Conservation (phyloP, 2,113 vertebrate genomes). For the Salvelinus namaycush region DNA sequence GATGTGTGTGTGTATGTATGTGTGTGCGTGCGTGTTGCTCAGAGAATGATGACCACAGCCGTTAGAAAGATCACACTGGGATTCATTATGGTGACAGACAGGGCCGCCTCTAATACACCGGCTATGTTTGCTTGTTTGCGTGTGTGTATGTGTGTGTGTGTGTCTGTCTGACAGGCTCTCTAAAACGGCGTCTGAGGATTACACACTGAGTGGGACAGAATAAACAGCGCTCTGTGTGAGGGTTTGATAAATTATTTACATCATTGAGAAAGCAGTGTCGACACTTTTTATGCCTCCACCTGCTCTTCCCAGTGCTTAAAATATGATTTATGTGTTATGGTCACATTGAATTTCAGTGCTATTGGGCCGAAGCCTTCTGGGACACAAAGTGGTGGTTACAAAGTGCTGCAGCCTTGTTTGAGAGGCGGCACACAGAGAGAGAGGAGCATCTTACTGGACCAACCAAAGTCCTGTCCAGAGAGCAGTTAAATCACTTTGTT, state of each 20-base stretch:
- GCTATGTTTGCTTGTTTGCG: conserved; percentile 31
- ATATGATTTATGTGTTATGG: conserved; percentile 99
- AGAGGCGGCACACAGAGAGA: conserved; percentile 62
- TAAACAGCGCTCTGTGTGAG: conserved; percentile 89
- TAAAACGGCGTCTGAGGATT: conserved; percentile 88
- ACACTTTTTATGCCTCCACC: conserved; percentile 95
- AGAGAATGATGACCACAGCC: conserved; percentile 89
- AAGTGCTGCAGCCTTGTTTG: conserved; percentile 88
- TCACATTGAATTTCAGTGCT: conserved; percentile 93
- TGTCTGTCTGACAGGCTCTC: conserved; percentile 73
- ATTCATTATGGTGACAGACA: conserved; percentile 96
- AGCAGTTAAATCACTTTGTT: conserved; percentile 85
- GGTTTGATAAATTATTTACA: conserved; percentile 99
- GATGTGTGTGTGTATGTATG: conserved; percentile 46
- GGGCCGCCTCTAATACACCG: conserved; percentile 81
- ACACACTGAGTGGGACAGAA: conserved; percentile 84
- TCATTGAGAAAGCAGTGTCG: conserved; percentile 85
- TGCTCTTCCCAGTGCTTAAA: conserved; percentile 91
- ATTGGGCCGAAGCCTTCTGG: conserved; percentile 88
- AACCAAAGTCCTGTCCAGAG: conserved; percentile 88
- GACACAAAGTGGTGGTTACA: conserved; percentile 94
- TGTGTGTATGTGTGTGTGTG: conserved; percentile 11
- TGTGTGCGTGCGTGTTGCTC: conserved; percentile 58
- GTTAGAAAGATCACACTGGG: conserved; percentile 78
- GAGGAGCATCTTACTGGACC: conserved; percentile 81